Percentiles rank a stretch among this genome's conserved stretches.
Evolutionary conservation across 2,113 vertebrate genomes (phyloP).

Genomic region (Gulo gulo): DNA sequence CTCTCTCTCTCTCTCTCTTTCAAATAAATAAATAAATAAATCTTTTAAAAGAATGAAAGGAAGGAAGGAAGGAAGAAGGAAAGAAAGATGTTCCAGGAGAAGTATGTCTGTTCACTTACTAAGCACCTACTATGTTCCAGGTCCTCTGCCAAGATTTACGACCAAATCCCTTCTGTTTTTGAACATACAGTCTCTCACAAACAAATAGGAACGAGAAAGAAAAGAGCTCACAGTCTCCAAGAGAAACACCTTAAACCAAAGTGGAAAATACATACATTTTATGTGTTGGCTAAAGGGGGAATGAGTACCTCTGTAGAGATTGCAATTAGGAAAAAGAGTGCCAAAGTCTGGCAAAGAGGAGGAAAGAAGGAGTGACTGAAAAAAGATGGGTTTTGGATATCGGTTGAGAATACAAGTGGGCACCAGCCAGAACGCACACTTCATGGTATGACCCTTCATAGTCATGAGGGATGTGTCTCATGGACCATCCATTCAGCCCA

Average conservation of each 20-base stretch:
- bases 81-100: not conserved
- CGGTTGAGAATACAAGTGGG: not conserved
- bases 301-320: not conserved
- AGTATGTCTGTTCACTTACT: conserved; percentile 15
- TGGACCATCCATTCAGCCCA: not conserved
- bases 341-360: not conserved
- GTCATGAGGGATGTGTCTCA: not conserved
- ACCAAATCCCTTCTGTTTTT: conserved; percentile 5
- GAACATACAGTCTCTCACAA: not conserved
- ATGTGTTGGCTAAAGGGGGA: not conserved
- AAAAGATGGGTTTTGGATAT: not conserved
- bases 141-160: not conserved
- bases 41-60: not conserved
- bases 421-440: not conserved
- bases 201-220: conserved; percentile 27
- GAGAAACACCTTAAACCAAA: not conserved
- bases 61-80: not conserved
- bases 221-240: not conserved
- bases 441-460: not conserved
- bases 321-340: not conserved
- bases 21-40: not conserved
- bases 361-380: not conserved
- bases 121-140: not conserved
- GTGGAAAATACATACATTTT: not conserved
- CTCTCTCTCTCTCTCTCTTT: not conserved